phyloP scores from a whole-genome alignment of 2,797 vertebrate genomes.

The Pseudochaenichthys georgianus region DNA sequence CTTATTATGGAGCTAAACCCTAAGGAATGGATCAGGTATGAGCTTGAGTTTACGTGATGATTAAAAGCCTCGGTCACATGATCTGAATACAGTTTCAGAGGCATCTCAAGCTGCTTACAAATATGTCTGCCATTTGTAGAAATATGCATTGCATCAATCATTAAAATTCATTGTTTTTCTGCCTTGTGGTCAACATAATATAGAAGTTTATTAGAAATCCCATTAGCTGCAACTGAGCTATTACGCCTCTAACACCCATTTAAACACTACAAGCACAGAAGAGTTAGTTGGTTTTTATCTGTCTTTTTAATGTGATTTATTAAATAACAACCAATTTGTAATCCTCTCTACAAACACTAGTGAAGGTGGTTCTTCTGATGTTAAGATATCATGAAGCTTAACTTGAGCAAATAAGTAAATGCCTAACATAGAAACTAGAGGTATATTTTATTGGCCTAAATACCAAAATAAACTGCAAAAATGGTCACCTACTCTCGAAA shows the following conservation, averaged over 20 bases:
- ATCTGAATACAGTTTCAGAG: slow-evolving; percentile 42
- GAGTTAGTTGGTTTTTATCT: slow-evolving; percentile 5
- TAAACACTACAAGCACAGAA: slow-evolving; percentile 9
- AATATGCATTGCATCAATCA: slow-evolving; percentile 30
- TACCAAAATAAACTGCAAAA: slow-evolving; percentile 21
- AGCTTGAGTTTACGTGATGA: slow-evolving; percentile 50
- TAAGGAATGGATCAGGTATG: slow-evolving; percentile 65
- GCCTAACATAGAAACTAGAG: not conserved
- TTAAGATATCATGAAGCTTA: slow-evolving; percentile 13
- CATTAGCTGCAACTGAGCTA: slow-evolving; percentile 35
- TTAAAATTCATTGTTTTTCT: slow-evolving; percentile 36
- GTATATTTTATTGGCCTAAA: slow-evolving; percentile 28
- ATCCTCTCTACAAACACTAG: slow-evolving; percentile 1
- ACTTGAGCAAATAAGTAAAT: slow-evolving; percentile 30
- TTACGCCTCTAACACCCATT: slow-evolving; percentile 15
- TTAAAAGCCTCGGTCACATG: slow-evolving; percentile 61
- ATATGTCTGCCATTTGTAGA: slow-evolving; percentile 22
- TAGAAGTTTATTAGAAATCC: slow-evolving; percentile 41
- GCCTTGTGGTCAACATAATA: slow-evolving; percentile 31
- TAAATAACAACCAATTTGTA: slow-evolving; percentile 30
- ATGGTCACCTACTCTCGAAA: slow-evolving; percentile 16
- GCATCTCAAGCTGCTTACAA: slow-evolving; percentile 32
- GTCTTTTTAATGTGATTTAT: slow-evolving; percentile 21
- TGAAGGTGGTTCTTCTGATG: slow-evolving; percentile 21
- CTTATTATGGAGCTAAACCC: slow-evolving; percentile 71